Base-by-base conservation (phyloP, 2,797 vertebrate genomes). In the Nasua narica region DNA sequence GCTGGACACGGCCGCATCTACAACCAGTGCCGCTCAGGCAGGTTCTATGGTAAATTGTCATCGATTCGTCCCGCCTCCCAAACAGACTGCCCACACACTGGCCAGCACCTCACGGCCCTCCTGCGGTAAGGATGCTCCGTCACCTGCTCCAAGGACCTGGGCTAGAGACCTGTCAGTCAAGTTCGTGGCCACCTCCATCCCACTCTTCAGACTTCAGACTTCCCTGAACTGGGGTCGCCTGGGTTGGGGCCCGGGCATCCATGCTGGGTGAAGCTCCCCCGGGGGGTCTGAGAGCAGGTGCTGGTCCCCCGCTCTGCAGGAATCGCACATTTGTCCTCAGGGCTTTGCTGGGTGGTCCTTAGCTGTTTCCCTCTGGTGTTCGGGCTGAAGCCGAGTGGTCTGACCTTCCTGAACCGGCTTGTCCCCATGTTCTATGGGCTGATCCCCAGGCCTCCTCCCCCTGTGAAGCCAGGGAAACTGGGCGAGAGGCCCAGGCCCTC, bases 41-140 rank as follows among this genome's bases (percentile, higher is more conserved):
- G 89, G 35, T 7, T 65, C 91, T 15, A 3, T 0, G 0, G 19
- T 9, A 27, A 48, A 70, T 5, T 0, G 12, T 0, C 12, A 6
- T 2, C 0, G 0, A 19, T 3, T 35, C 3, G 19, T 23, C 54
- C 54, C 1, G 23, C 25, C 9, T 81, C 77, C 10, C 7, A 48
- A 48, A 12, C 0, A 50, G n/a, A 16, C 4, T 35, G 15, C 10
- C 21, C 54, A 16, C 3, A 4, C 14, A 10, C 18, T 2, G 1
- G 52, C 54, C 4, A 52, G 87, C 40, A 25, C 11, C n/a, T 40
- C 10, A 6, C 48, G 5, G 25, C 18, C 65, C n/a, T 9, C 25
- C 16, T 21, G 3, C 1, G 27, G 8, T 9, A 50, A 74, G 52
- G 70, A 43, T 32, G 16, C 11, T 16, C 65, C 8, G 1, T 23